phyloP scores from a whole-genome alignment of 1,140 invertebrate species.

The Euura saliciscinereae region DNA sequence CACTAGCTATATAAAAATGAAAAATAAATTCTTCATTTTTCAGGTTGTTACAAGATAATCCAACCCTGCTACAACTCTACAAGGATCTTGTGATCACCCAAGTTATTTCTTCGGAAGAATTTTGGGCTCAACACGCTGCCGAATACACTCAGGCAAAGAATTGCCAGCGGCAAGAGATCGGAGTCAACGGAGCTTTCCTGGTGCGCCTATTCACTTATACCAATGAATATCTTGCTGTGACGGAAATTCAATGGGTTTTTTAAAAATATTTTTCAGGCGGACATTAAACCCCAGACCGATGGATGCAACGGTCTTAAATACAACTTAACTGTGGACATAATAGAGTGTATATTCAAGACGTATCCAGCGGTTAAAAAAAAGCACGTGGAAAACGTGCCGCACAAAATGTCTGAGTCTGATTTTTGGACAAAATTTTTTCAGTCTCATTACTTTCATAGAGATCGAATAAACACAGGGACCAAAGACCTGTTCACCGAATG shows the following conservation, averaged over 20 bases:
- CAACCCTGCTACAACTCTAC: constrained; percentile 83
- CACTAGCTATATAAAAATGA: constrained; percentile 11
- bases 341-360: constrained; percentile 98
- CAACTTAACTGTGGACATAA: constrained; percentile 96
- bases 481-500: constrained; percentile 97
- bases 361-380: constrained; percentile 98
- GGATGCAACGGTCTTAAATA: constrained; percentile 97
- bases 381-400: constrained; percentile 95
- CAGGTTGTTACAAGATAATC: constrained; percentile 82
- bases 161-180: constrained; percentile 80
- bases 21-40: constrained; percentile 29
- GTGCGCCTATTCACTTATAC: constrained; percentile 34
- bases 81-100: constrained; percentile 93
- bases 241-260: background rate
- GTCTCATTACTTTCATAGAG: constrained; percentile 99
- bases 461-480: constrained; percentile 85
- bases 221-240: background rate
- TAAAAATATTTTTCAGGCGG: constrained; percentile 66
- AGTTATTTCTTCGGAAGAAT: constrained; percentile 94
- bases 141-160: constrained; percentile 78
- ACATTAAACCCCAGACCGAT: constrained; percentile 96
- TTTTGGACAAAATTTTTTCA: constrained; percentile 99
- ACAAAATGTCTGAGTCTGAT: constrained; percentile 92
- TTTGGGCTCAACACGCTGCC: constrained; percentile 89
- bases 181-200: constrained; percentile 63